Base-by-base conservation (phyloP, 2,888 invertebrate species). In the Sarcophaga caerulescens region DNA sequence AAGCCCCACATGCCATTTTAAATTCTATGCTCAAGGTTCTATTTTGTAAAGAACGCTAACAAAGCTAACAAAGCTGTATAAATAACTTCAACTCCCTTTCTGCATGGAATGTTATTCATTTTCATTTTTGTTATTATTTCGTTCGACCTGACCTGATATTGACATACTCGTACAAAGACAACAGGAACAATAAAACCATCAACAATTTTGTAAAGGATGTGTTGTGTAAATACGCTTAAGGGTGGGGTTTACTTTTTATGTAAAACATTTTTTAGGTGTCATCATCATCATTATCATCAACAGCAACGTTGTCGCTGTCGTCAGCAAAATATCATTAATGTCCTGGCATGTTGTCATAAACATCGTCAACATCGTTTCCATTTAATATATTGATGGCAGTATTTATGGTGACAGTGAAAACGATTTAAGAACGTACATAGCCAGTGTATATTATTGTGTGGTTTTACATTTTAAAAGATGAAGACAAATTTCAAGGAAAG, bases 141-240 rank as follows among this genome's bases (percentile, higher is more conserved):
- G 57, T 74, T 71, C 12, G 75, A 75, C 65, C 66, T 84, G 84
- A 86, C 81, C 84, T 84, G 84, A 75, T 86, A 84, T 86, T 86
- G 84, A 86, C 84, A 86, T 86, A 35, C 35, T 35, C 35, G 35
- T 35, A 75, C 59, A 74, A 52, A 17, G 52, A 17, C 52, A 52
- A 52, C 12, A 14, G 17, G 52, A 52, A 17, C 17, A 5, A 52
- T 19, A 77, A 82, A 25, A 60, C 52, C 3, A 52, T 17, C 12
- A 52, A 52, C 23, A 17, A 62, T 23, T 70, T 75, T 78, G 19
- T 75, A 78, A 68, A 81, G 78, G 62, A 84, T 86, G 66, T 85
- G 83, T 52, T 52, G 52, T 85, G 83, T 71, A 77, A 82, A 86
- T 78, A 81, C 68, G 80, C 80, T 71, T 19, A 68, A 59, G 83